These are phyloP conservation scores for Danaus plexippus DNA, from an alignment of 1,140 invertebrate species.

Conservation along the genomic window DNA sequence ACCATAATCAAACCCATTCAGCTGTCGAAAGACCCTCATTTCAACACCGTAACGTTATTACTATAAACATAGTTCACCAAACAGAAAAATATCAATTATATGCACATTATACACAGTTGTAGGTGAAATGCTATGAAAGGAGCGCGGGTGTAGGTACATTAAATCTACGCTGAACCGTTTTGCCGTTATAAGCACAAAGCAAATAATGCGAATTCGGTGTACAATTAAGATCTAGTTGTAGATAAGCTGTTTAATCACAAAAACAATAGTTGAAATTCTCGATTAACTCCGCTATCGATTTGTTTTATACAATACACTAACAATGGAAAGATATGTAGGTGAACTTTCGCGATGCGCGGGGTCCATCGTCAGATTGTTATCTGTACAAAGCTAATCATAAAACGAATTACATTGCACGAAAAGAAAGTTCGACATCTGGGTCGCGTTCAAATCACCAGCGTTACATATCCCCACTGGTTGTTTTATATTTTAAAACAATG, in stretches of 20 bases:
- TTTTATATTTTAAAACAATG: too few species aligned
- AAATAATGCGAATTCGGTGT: constrained; percentile 1
- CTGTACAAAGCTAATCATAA: constrained; percentile 10
- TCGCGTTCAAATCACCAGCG: neutral
- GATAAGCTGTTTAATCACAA: too few species aligned
- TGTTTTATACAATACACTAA: constrained; percentile 1
- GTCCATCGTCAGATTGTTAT: constrained; percentile 5
- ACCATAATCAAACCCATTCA: neutral
- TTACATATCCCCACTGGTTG: too few species aligned
- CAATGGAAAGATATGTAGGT: constrained; percentile 12
- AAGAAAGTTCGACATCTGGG: constrained; percentile 9
- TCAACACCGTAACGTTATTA: too few species aligned
- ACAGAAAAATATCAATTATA: too few species aligned
- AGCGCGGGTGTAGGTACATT: too few species aligned
- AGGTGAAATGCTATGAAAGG: too few species aligned
- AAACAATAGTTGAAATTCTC: neutral
- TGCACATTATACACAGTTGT: too few species aligned
- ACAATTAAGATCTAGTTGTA: constrained; percentile 1
- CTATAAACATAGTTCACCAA: too few species aligned
- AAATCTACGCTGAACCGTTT: too few species aligned
- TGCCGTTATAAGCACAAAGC: neutral
- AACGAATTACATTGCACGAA: constrained; percentile 5
- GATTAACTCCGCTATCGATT: constrained; percentile 10
- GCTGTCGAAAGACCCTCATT: too few species aligned
- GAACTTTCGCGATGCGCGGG: constrained; percentile 9